phyloP scores from a whole-genome alignment of 2,113 vertebrate genomes.

The Percopsis transmontana region DNA sequence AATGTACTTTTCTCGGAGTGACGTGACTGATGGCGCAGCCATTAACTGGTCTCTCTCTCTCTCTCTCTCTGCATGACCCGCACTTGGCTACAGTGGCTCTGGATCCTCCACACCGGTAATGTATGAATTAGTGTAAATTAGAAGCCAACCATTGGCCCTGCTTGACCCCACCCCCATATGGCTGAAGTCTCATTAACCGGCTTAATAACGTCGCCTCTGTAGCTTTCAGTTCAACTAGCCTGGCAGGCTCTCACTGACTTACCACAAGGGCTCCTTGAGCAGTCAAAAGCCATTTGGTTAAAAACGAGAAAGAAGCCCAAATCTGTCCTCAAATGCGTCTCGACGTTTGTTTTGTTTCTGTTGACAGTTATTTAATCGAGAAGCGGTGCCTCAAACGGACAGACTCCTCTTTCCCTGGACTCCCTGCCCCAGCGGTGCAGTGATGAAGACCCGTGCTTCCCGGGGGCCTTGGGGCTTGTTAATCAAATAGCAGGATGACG shows the following conservation, averaged over 20 bases:
- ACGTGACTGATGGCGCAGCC: conserved; percentile 24
- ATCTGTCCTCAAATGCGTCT: conserved; percentile 24
- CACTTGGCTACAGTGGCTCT: conserved; percentile 7
- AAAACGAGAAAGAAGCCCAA: conserved; percentile 28
- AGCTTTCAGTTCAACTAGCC: conserved; percentile 25
- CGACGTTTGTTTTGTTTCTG: conserved; percentile 33
- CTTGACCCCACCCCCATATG: conserved; percentile 47
- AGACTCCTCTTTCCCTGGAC: conserved; percentile 11
- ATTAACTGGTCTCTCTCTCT: background rate
- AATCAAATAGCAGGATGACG: conserved; percentile 68
- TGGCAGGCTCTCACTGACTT: conserved; percentile 21
- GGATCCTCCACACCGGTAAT: background rate
- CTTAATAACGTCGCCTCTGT: conserved; percentile 30
- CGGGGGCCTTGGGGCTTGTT: conserved; percentile 52
- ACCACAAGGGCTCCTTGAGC: conserved; percentile 10
- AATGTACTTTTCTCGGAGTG: conserved; percentile 28
- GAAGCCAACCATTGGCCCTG: conserved; percentile 46
- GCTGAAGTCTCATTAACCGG: conserved; percentile 54
- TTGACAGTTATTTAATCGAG: conserved; percentile 41
- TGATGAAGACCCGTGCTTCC: conserved; percentile 53
- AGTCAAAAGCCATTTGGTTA: conserved; percentile 43
- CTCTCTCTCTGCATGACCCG: background rate
- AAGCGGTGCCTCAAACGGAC: conserved; percentile 16
- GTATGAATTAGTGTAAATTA: conserved; percentile 38
- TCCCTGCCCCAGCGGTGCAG: conserved; percentile 23